A percentile compares a stretch with the other conserved stretches of the same genome.
These are phyloP conservation scores for Helicoverpa zea DNA, from an alignment of 1,140 invertebrate genomes.

Conservation along the genomic window DNA sequence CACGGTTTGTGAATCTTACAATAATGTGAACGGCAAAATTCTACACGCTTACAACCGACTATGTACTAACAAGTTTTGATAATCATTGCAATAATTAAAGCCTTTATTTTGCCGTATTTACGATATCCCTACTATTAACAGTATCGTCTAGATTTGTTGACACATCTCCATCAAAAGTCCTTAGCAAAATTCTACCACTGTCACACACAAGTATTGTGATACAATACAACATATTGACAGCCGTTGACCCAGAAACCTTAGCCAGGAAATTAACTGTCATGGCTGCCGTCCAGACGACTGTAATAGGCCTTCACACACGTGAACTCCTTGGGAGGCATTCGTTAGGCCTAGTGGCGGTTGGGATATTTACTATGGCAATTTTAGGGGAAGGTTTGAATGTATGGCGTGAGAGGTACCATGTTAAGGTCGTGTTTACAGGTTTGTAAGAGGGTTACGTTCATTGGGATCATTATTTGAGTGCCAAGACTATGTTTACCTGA, in stretches of 20 bases:
- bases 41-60: no score
- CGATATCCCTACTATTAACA: no score
- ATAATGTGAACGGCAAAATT: no score
- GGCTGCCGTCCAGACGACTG: background rate
- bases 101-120: no score
- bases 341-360: background rate
- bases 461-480: no score
- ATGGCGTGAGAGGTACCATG: background rate
- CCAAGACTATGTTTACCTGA: no score
- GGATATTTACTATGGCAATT: constrained; percentile 7
- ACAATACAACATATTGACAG: constrained; percentile 34
- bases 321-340: background rate
- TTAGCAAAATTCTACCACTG: background rate
- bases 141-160: background rate
- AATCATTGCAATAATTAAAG: no score
- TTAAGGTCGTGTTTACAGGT: background rate
- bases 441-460: no score
- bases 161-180: background rate
- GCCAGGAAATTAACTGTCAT: constrained; percentile 56
- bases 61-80: no score
- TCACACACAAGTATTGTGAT: constrained; percentile 12
- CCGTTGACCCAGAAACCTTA: constrained; percentile 55
- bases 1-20: background rate
- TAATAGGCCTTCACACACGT: background rate
- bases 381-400: background rate